phyloP scores from a whole-genome alignment of 2,888 invertebrate species.

The Leucophenga maculata region DNA sequence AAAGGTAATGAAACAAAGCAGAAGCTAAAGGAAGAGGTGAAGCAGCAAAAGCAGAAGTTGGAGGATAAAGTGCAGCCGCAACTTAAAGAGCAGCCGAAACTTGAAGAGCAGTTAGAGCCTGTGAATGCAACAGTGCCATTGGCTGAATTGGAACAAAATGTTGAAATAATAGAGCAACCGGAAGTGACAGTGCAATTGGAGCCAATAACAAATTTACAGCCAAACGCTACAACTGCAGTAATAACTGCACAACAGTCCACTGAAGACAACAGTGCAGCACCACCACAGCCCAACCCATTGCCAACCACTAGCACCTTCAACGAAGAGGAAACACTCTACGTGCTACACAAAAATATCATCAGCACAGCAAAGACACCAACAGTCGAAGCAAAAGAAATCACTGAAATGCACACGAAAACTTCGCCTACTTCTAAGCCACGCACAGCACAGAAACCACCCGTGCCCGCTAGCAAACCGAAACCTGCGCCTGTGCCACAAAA shows the following conservation, averaged over 20 bases:
- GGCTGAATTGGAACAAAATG: background rate
- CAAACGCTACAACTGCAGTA: background rate
- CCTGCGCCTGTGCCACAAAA: constrained; percentile 56
- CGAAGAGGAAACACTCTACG: constrained; percentile 58
- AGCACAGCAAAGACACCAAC: constrained; percentile 35
- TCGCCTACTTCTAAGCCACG: constrained; percentile 27
- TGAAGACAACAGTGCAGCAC: too few relatives aligned
- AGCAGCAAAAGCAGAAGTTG: constrained; percentile 5
- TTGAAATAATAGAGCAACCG: background rate
- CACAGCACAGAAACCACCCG: constrained; percentile 47
- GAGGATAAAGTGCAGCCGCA: background rate
- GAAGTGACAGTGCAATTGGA: background rate
- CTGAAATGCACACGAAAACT: background rate
- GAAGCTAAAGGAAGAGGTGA: background rate
- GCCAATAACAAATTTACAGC: too few relatives aligned
- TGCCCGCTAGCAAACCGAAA: constrained; percentile 55
- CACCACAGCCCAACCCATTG: background rate
- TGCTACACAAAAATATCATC: constrained; percentile 64
- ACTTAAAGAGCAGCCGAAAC: background rate
- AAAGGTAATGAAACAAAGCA: too few relatives aligned
- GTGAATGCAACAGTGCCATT: constrained; percentile 3
- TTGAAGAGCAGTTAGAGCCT: background rate
- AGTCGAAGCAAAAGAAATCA: constrained; percentile 11
- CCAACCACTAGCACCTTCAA: constrained; percentile 31
- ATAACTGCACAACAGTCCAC: background rate